These are phyloP conservation scores for Mirza zaza DNA, from an alignment of 2,113 vertebrate species.

Conservation along the genomic window DNA sequence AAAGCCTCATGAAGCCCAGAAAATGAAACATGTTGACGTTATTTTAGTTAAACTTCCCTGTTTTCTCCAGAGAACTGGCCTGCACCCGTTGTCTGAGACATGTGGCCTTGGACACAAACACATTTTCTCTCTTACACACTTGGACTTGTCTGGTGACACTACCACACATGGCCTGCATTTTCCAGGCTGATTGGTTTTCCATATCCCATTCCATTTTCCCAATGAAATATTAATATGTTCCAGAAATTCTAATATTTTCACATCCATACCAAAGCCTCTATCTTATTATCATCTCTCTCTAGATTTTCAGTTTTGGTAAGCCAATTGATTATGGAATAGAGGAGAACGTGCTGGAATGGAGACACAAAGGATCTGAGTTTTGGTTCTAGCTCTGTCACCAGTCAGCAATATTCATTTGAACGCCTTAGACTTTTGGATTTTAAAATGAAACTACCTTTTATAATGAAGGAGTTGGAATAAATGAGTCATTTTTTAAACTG, in stretches of 20 bases:
- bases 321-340: neutral
- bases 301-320: neutral
- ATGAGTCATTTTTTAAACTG: neutral
- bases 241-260: neutral
- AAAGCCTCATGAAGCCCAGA: slow-evolving; percentile 38
- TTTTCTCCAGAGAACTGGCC: slow-evolving; percentile 51
- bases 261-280: neutral
- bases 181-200: neutral
- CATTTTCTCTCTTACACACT: neutral
- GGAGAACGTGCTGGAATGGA: neutral
- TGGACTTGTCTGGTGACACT: neutral
- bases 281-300: neutral
- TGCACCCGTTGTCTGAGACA: neutral
- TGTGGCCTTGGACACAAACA: neutral
- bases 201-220: neutral
- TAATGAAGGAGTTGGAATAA: neutral
- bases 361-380: neutral
- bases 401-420: neutral
- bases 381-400: neutral
- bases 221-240: neutral
- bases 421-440: neutral
- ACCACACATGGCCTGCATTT: neutral
- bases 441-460: neutral
- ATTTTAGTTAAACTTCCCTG: slow-evolving; percentile 56
- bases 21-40: slow-evolving; percentile 59